Conservation (phyloP, 2,797 vertebrate genomes). For the Gallinago stenura region DNA sequence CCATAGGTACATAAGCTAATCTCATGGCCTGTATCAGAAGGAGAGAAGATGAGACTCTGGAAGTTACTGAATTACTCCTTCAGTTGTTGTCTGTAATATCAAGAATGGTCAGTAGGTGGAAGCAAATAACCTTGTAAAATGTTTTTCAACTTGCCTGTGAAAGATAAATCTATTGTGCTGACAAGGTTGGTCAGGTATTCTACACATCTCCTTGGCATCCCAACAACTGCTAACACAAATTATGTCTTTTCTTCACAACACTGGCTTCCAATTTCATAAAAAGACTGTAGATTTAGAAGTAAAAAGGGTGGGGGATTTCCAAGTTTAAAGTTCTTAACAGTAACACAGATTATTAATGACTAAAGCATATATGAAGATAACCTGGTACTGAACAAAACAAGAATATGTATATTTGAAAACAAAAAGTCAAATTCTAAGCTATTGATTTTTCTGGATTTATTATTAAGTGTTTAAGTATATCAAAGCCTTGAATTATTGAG, state of each 20-base stretch:
- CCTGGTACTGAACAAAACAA: neutral
- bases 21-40: neutral
- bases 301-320: neutral
- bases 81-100: conserved; percentile 2
- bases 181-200: neutral
- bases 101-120: conserved; percentile 68
- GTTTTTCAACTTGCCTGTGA: neutral
- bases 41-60: neutral
- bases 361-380: neutral
- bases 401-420: neutral
- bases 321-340: neutral
- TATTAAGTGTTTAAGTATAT: neutral
- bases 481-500: neutral
- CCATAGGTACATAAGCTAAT: rapidly evolving
- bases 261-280: neutral
- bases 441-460: neutral
- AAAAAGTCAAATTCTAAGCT: neutral
- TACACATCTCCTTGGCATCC: neutral
- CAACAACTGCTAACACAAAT: neutral
- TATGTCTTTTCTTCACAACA: neutral
- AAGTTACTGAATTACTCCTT: rapidly evolving
- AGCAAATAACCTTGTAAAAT: conserved; percentile 73
- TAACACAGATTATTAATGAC: neutral
- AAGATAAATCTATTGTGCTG: rapidly evolving
- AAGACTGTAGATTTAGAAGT: neutral